These are phyloP conservation scores for Tineola bisselliella DNA, from an alignment of 2,888 invertebrate genomes.

Conservation along the genomic window DNA sequence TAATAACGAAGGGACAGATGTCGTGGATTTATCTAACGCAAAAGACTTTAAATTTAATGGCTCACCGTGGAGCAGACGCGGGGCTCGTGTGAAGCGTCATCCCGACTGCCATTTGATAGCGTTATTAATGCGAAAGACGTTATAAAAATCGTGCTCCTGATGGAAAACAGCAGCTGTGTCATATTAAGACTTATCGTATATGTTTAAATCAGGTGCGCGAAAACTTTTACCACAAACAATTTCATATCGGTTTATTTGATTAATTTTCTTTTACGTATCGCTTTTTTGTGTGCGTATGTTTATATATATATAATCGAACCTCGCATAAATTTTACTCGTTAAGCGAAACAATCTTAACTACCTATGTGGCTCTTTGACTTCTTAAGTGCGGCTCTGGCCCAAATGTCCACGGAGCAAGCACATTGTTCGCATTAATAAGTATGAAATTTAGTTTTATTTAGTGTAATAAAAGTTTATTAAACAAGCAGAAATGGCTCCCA, in stretches of 20 bases:
- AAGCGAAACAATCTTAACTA: too few relatives aligned
- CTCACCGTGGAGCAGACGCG: slow-evolving; percentile 18
- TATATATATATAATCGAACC: too few relatives aligned
- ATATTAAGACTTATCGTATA: not conserved
- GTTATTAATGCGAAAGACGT: not conserved
- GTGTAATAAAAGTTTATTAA: too few relatives aligned
- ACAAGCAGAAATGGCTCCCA: too few relatives aligned
- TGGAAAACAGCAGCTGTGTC: slow-evolving; percentile 1
- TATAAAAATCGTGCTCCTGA: not conserved
- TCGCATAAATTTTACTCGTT: too few relatives aligned
- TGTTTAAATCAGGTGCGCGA: not conserved
- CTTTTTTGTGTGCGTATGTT: too few relatives aligned
- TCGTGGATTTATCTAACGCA: slow-evolving; percentile 62
- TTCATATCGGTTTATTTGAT: not conserved
- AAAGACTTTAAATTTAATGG: slow-evolving; percentile 66
- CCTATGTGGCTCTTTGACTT: too few relatives aligned
- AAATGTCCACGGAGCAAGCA: too few relatives aligned
- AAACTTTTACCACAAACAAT: not conserved
- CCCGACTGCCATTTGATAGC: not conserved
- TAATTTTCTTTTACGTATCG: not conserved
- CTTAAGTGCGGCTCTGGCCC: too few relatives aligned
- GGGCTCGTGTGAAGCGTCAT: not conserved
- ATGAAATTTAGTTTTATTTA: too few relatives aligned
- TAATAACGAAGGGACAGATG: slow-evolving; percentile 63
- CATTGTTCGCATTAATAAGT: too few relatives aligned